Conservation (phyloP, 1,140 invertebrate genomes). For the Drosophila murphyi region DNA sequence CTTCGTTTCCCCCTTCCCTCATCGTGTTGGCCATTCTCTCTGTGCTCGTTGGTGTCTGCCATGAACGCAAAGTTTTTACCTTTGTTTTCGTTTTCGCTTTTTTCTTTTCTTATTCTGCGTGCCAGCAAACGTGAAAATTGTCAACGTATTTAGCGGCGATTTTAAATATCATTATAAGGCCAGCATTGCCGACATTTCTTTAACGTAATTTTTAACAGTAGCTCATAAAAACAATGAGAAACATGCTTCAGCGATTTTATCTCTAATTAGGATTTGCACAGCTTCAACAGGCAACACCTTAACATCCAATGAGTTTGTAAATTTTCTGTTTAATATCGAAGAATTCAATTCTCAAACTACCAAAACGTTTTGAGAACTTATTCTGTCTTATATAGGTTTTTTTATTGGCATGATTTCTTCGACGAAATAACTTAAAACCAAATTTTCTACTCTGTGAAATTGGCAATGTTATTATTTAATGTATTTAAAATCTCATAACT, state of each 20-base stretch:
- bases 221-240: conserved; percentile 41
- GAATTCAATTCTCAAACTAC: too few species aligned
- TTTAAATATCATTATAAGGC: conserved; percentile 79
- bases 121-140: conserved; percentile 72
- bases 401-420: too few species aligned
- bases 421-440: too few species aligned
- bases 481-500: too few species aligned
- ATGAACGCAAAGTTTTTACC: conserved; percentile 61
- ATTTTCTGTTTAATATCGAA: background rate
- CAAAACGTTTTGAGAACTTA: too few species aligned
- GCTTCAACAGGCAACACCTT: background rate
- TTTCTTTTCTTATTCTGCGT: conserved; percentile 35
- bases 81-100: background rate
- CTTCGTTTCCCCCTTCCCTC: background rate
- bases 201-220: conserved; percentile 71
- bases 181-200: conserved; percentile 44
- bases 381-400: too few species aligned
- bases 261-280: conserved; percentile 33
- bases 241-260: conserved; percentile 24
- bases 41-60: conserved; percentile 64
- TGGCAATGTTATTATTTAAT: too few species aligned
- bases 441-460: too few species aligned
- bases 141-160: conserved; percentile 77
- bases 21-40: conserved; percentile 28
- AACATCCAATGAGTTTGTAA: background rate